Evolutionary conservation across 1,140 invertebrate species (phyloP).

Genomic region (Brachionus asplanchnoidis): DNA sequence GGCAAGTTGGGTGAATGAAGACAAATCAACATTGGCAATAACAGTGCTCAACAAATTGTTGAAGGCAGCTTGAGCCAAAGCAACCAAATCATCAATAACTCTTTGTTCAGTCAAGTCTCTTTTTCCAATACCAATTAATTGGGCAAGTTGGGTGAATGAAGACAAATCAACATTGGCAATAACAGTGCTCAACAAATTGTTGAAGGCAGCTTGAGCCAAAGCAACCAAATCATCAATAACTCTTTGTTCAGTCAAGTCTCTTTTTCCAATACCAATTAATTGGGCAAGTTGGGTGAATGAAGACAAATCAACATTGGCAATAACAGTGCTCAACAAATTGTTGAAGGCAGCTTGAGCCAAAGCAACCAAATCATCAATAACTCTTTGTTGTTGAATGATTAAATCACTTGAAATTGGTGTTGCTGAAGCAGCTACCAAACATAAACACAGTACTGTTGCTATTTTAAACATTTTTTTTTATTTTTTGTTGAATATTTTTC

Average conservation of each 20-base stretch:
- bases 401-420: neutral
- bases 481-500: neutral
- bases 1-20: neutral
- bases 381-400: neutral
- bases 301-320: conserved; percentile 27
- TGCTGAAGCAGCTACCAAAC: neutral
- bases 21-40: conserved; percentile 18
- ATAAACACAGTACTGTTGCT: neutral
- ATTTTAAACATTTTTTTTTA: conserved; percentile 24
- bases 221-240: neutral
- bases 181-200: neutral
- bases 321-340: neutral
- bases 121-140: neutral
- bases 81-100: neutral
- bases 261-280: neutral
- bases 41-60: neutral
- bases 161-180: conserved; percentile 23
- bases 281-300: neutral
- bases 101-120: neutral
- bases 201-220: neutral
- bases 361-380: neutral
- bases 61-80: neutral
- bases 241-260: neutral
- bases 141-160: neutral
- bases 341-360: neutral